Evolutionary conservation across 2,113 vertebrate genomes (phyloP).

Genomic region (Lepisosteus osseus): DNA sequence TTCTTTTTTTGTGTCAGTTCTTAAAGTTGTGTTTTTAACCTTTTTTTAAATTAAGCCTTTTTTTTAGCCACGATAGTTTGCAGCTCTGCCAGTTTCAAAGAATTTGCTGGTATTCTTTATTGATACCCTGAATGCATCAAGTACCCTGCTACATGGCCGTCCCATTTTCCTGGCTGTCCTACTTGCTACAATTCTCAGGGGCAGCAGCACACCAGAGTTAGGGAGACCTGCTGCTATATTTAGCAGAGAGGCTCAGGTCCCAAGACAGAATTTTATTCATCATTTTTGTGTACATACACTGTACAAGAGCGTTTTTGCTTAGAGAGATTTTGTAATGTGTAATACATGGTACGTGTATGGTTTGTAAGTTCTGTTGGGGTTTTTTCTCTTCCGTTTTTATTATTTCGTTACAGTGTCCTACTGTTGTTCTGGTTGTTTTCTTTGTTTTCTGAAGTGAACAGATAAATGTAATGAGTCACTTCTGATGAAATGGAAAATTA

Average conservation of each 20-base stretch:
- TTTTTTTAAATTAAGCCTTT: conserved; percentile 27
- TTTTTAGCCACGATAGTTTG: conserved; percentile 34
- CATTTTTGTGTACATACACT: conserved; percentile 4
- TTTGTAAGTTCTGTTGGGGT: too few relatives aligned
- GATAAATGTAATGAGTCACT: too few relatives aligned
- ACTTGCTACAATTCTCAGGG: conserved; percentile 43
- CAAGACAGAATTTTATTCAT: conserved; percentile 20
- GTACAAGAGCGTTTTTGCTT: not conserved
- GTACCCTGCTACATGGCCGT: conserved; percentile 19
- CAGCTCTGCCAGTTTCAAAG: conserved; percentile 11
- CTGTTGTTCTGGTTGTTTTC: too few relatives aligned
- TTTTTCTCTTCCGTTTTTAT: too few relatives aligned
- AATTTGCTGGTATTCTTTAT: conserved; percentile 42
- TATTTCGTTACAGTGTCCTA: too few relatives aligned
- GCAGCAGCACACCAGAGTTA: conserved; percentile 28
- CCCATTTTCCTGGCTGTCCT: conserved; percentile 48
- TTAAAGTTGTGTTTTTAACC: conserved; percentile 10
- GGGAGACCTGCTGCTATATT: conserved; percentile 40
- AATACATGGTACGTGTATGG: not conserved
- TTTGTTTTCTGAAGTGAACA: too few relatives aligned
- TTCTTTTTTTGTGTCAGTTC: not conserved
- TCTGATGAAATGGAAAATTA: too few relatives aligned
- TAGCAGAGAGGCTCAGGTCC: conserved; percentile 30
- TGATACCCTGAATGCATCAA: conserved; percentile 41
- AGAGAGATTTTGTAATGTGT: not conserved